phyloP scores from a whole-genome alignment of 2,888 invertebrate genomes.

The Epinotia demarniana region DNA sequence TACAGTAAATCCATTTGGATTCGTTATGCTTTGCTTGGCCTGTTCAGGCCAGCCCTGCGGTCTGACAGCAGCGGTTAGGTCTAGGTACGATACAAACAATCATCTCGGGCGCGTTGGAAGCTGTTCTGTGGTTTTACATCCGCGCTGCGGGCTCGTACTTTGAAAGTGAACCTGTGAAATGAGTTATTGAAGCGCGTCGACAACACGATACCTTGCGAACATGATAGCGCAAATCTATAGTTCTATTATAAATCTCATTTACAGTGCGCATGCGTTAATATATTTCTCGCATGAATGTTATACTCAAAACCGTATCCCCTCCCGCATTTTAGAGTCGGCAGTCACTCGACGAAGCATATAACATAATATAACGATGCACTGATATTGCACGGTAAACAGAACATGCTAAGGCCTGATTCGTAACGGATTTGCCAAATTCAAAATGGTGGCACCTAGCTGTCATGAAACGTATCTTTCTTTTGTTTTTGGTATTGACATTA shows the following conservation, averaged over 20 bases:
- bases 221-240: constrained; percentile 46
- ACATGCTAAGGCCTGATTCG: no score
- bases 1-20: neutral
- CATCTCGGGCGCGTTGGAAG: constrained; percentile 58
- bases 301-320: no score
- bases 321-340: neutral
- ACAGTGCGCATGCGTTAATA: neutral
- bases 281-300: no score
- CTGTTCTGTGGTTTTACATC: constrained; percentile 72
- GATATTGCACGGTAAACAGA: no score
- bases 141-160: constrained; percentile 68
- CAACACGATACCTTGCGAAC: constrained; percentile 70
- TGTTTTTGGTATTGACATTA: no score
- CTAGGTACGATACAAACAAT: constrained; percentile 59
- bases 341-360: neutral
- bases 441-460: no score
- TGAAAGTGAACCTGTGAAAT: constrained; percentile 82
- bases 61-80: constrained; percentile 50
- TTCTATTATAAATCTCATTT: constrained; percentile 14
- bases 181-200: constrained; percentile 77
- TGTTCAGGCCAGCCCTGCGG: constrained; percentile 38
- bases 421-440: no score
- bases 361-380: no score
- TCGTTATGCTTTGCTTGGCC: constrained; percentile 3
- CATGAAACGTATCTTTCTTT: no score